phyloP scores from a whole-genome alignment of 1,140 invertebrate species.

The Leptonema lineaticorne region DNA sequence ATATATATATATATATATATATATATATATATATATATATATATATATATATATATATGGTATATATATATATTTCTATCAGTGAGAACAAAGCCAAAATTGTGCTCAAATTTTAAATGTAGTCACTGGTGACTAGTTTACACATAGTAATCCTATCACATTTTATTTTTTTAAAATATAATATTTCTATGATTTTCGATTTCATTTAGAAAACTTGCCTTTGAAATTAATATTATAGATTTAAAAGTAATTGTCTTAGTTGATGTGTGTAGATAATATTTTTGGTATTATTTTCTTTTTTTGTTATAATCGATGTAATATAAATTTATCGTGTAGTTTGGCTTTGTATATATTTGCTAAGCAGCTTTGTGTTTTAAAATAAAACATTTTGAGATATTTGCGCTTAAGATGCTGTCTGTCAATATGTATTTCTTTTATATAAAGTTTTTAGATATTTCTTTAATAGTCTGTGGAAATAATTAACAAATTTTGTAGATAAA shows the following conservation, averaged over 20 bases:
- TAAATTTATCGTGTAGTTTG: no score
- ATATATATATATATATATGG: neutral
- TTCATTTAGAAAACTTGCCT: no score
- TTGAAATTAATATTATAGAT: neutral
- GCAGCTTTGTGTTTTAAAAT: no score
- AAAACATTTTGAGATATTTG: no score
- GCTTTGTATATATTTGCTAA: no score
- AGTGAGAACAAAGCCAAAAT: neutral
- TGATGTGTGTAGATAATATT: neutral
- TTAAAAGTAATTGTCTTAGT: constrained; percentile 9
- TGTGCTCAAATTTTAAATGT: neutral
- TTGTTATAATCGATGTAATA: neutral
- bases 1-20: neutral
- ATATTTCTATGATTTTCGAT: no score
- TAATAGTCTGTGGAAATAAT: constrained; percentile 5
- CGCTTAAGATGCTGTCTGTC: no score
- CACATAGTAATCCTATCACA: no score
- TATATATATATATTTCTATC: neutral
- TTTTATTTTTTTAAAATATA: no score
- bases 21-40: neutral
- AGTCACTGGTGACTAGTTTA: neutral
- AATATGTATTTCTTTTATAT: no score
- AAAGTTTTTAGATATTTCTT: no score
- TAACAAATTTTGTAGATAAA: neutral
- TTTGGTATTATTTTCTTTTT: neutral